These are phyloP conservation scores for Siphamia tubifer DNA, from an alignment of 2,113 vertebrate genomes.

Conservation along the genomic window DNA sequence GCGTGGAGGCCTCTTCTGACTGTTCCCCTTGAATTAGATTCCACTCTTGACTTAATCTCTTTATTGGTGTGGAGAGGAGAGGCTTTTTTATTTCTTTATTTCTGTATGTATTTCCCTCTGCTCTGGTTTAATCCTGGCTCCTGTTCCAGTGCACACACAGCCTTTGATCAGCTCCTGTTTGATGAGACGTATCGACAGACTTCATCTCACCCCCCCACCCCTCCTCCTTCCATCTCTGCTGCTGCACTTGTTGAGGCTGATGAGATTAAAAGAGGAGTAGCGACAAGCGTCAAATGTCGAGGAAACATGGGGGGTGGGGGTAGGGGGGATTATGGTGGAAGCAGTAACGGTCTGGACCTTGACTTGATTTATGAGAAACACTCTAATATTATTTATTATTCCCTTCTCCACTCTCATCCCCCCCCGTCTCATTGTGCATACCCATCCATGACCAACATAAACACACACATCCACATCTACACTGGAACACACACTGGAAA, in stretches of 20 bases:
- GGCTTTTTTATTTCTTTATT: too few relatives aligned
- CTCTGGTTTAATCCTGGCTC: conserved; percentile 68
- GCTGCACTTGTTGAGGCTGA: conserved; percentile 57
- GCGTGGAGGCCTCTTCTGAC: conserved; percentile 17
- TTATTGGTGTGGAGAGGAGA: conserved; percentile 64
- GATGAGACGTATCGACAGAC: conserved; percentile 75
- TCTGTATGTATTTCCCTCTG: conserved; percentile 61
- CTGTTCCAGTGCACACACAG: conserved; percentile 54
- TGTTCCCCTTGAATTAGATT: conserved; percentile 69
- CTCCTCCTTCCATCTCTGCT: not conserved
- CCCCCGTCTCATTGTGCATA: conserved; percentile 20
- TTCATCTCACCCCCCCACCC: conserved; percentile 49
- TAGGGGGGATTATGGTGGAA: conserved; percentile 1
- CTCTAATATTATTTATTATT: conserved; percentile 34
- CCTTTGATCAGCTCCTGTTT: conserved; percentile 78
- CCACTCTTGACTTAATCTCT: conserved; percentile 75
- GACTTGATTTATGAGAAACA: conserved; percentile 60
- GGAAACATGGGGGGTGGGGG: conserved; percentile 17
- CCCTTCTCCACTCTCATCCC: not conserved
- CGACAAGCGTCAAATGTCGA: conserved; percentile 44
- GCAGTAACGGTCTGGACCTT: conserved; percentile 33
- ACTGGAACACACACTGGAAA: too few relatives aligned
- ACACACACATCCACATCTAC: not conserved
- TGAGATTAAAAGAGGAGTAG: conserved; percentile 69
- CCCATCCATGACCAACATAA: conserved; percentile 6